Evolutionary conservation across 2,113 vertebrate species (phyloP).

Genomic region (Anseranas semipalmata): DNA sequence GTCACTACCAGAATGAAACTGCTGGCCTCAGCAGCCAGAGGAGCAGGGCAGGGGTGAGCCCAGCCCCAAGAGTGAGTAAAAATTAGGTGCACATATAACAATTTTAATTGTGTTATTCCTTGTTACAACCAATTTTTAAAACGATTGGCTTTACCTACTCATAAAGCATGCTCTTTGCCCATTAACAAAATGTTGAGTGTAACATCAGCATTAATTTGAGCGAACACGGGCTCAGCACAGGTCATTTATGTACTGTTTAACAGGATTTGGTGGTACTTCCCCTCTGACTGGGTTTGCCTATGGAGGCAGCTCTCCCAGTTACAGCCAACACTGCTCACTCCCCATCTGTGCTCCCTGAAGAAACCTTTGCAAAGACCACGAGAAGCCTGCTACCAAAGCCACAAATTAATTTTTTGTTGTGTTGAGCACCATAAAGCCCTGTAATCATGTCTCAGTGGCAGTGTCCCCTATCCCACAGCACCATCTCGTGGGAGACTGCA

Average conservation of each 20-base stretch:
- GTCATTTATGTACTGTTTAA: background rate
- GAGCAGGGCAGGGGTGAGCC: background rate
- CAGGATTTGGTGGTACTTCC: background rate
- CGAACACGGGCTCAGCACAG: background rate
- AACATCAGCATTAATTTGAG: background rate
- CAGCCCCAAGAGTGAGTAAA: accelerated
- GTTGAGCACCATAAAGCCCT: background rate
- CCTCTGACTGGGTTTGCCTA: background rate
- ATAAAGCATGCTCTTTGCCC: background rate
- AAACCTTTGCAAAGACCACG: background rate
- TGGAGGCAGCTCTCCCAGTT: background rate
- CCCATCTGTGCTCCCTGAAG: background rate
- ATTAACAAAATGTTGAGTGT: background rate
- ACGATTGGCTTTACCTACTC: background rate
- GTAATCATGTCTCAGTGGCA: accelerated
- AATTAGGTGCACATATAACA: accelerated
- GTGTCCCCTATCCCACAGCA: constrained; percentile 14
- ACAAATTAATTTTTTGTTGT: background rate
- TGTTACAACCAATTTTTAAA: background rate
- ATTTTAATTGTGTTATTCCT: background rate
- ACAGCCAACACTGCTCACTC: background rate
- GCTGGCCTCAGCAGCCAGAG: background rate
- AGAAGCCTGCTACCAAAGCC: background rate
- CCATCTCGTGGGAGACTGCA: constrained; percentile 55
- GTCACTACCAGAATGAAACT: background rate